A percentile compares a stretch with the other conserved stretches of the same genome.
phyloP scores from a whole-genome alignment of 2,888 invertebrate genomes.

The Anaspis maculata region DNA sequence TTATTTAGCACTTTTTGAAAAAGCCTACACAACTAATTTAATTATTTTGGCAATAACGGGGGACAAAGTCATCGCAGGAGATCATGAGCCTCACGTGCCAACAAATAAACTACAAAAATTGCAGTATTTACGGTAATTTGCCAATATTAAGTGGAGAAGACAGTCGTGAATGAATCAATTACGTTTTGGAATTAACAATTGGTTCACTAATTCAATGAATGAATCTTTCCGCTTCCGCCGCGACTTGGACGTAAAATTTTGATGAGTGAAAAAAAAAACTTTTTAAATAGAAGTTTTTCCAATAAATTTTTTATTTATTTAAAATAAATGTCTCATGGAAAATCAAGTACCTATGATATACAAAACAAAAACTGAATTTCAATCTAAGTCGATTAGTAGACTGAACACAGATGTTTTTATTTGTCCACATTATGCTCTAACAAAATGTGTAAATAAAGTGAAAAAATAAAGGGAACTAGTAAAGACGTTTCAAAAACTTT shows the following conservation, averaged over 20 bases:
- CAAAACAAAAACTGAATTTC: not conserved
- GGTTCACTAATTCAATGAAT: conserved; percentile 14
- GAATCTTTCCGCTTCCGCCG: conserved; percentile 12
- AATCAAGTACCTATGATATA: not conserved
- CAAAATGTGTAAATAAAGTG: not conserved
- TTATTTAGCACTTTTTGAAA: not conserved
- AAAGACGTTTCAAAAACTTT: conserved; percentile 37
- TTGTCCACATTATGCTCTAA: not conserved
- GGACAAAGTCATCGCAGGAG: too few relatives aligned
- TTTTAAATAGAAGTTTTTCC: too few relatives aligned
- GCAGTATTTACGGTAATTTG: conserved; percentile 8
- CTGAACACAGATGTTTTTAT: too few relatives aligned
- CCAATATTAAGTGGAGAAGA: conserved; percentile 7
- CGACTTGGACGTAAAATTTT: too few relatives aligned
- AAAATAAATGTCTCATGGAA: too few relatives aligned
- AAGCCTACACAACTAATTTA: too few relatives aligned
- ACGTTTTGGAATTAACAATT: too few relatives aligned
- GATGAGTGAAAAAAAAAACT: too few relatives aligned
- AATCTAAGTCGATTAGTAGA: too few relatives aligned
- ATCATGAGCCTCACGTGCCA: conserved; percentile 5
- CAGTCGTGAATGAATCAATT: conserved; percentile 7
- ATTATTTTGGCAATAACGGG: too few relatives aligned
- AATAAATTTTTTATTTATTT: too few relatives aligned
- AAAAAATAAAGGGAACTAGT: conserved; percentile 1
- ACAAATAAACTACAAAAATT: conserved; percentile 7